These are phyloP conservation scores for Scomber japonicus DNA, from an alignment of 2,113 vertebrate genomes.

Conservation along the genomic window DNA sequence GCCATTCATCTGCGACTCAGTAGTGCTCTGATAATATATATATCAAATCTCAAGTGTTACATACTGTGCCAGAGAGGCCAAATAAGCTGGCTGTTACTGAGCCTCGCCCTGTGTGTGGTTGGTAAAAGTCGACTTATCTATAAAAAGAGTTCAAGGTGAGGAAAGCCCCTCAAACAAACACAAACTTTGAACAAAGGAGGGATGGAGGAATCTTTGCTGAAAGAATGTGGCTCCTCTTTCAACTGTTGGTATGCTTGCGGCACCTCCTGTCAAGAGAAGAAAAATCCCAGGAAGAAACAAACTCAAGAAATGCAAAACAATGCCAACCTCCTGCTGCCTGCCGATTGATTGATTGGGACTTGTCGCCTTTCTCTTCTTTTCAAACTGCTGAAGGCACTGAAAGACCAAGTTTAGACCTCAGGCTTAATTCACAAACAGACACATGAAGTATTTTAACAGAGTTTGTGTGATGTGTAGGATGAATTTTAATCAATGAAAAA, in stretches of 20 bases:
- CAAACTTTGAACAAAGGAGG: conserved; percentile 77
- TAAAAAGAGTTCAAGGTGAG: conserved; percentile 69
- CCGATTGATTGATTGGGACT: conserved; percentile 76
- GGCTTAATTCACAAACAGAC: conserved; percentile 16
- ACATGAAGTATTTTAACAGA: background rate
- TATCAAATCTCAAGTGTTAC: conserved; percentile 22
- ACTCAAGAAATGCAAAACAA: conserved; percentile 80
- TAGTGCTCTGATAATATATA: conserved; percentile 24
- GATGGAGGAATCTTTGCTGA: conserved; percentile 70
- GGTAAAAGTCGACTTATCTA: conserved; percentile 43
- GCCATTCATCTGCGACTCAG: conserved; percentile 20
- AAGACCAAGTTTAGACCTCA: conserved; percentile 13
- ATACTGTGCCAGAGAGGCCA: conserved; percentile 22
- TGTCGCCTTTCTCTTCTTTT: conserved; percentile 68
- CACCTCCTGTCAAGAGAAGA: conserved; percentile 78
- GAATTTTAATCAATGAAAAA: background rate
- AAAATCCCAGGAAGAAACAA: conserved; percentile 81
- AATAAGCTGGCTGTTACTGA: background rate
- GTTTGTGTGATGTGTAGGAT: background rate
- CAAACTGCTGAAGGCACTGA: conserved; percentile 18
- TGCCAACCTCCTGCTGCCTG: conserved; percentile 70
- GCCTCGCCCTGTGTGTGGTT: conserved; percentile 36
- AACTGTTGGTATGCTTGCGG: conserved; percentile 73
- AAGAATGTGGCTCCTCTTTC: conserved; percentile 82
- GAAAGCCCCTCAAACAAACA: conserved; percentile 78